Evolutionary conservation across 2,888 invertebrate genomes (phyloP), one percentile per base, ranked within the genome.

Genomic region (Microctonus aethiopoides): DNA sequence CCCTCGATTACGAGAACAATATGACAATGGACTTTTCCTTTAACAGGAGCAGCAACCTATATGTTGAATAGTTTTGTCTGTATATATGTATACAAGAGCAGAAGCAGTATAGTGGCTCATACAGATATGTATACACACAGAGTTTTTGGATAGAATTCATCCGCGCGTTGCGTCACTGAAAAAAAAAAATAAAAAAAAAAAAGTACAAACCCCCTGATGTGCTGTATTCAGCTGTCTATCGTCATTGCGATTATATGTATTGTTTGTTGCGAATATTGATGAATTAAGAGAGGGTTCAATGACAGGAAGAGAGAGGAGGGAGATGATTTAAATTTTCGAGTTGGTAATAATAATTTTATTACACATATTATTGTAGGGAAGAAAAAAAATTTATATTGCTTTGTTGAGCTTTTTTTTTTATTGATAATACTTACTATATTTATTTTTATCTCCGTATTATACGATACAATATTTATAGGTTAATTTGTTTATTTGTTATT

Each of bases 381-480:
- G n/a, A n/a, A n/a, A n/a, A n/a, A n/a, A n/a, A n/a, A 36, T 11
- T 36, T 1, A 52, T 34, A 34, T 39, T 13, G 13, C n/a, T 60
- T 36, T 36, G 20, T 39, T 20, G 13, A 36, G 13, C 20, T 59
- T n/a, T 29, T 34, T 36, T 16, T 29, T 29, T 56, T 13, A 22
- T 52, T 6, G 52, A 41, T 16, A 62, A 60, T 22, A 22, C 77
- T 83, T 81, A 81, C 52, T 70, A 76, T 70, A 76, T 84, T 84
- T 84, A 83, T 84, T 83, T 69, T 74, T 67, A 76, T 78, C 70
- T 81, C 77, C 78, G 80, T 80, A 82, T 83, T 29, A 34, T 39
- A 83, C 81, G 79, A 76, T 83, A 84, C 80, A 83, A 80, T 85
- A 85, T 83, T 81, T 84, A 82, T 84, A 83, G 79, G 75, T 80